Evolutionary conservation across 2,888 invertebrate species (phyloP).

Genomic region (Syrphus vitripennis): DNA sequence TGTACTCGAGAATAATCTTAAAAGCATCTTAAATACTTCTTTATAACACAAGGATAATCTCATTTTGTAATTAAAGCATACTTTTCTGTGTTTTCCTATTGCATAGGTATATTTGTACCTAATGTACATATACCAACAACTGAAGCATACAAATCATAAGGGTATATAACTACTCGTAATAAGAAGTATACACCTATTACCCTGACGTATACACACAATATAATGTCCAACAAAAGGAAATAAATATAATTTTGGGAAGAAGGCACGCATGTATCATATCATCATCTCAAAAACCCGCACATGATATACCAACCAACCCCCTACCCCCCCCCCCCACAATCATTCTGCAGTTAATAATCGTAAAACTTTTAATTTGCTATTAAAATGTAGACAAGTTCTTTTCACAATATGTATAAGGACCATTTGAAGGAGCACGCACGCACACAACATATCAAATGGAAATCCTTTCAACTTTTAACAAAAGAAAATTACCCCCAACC

Average conservation of each 20-base stretch:
- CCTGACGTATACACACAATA: background rate
- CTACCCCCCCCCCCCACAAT: background rate
- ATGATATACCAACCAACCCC: background rate
- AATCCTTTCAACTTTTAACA: slow-evolving; percentile 50
- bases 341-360: slow-evolving; percentile 49
- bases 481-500: slow-evolving; percentile 16
- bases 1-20: slow-evolving; percentile 31
- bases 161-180: background rate
- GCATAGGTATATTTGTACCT: background rate
- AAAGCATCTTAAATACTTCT: slow-evolving; percentile 49
- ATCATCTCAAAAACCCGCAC: background rate
- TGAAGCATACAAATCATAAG: slow-evolving; percentile 31
- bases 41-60: background rate
- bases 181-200: background rate
- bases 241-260: slow-evolving; percentile 33
- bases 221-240: slow-evolving; percentile 34
- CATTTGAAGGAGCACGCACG: background rate
- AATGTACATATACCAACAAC: slow-evolving; percentile 22
- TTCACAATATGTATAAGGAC: slow-evolving; percentile 31
- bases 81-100: slow-evolving; percentile 2
- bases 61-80: slow-evolving; percentile 53
- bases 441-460: slow-evolving; percentile 15
- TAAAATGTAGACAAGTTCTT: slow-evolving; percentile 48
- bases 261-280: slow-evolving; percentile 44
- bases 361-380: slow-evolving; percentile 66